Base-by-base conservation (phyloP, 2,113 vertebrate species). In the Lophotis ruficrista region DNA sequence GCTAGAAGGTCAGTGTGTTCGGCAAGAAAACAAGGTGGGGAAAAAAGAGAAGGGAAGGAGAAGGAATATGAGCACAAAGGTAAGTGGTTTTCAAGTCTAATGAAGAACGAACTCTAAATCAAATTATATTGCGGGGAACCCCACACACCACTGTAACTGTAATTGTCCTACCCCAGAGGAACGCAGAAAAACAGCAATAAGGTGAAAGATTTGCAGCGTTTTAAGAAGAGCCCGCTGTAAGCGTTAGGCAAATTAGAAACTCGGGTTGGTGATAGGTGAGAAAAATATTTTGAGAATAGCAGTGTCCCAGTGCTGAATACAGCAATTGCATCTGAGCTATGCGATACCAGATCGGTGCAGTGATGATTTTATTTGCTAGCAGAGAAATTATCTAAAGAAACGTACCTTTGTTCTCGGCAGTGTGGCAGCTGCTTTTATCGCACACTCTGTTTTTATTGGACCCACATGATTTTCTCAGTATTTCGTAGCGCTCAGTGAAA, bases 401-500 rank as follows among this genome's bases (percentile, higher is more conserved):
- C 48, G 0, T 38, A 97, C 97, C 95, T 77, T 54, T 78, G 7
- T 30, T 35, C 90, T 85, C 76, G 16, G 96, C 75, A 41, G 69
- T 61, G 21, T n/a, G 68, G 25, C 41, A 70, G 53, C 8, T 81
- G 54, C 91, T 97, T 87, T 81, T 60, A 10, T 78, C 43, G 15
- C 48, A 30, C 18, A 13, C 14, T 19, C 48, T 62, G 4, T 2
- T 84, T 64, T 50, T 85, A 6, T n/a, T 82, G 38, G 28, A 37
- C 69, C 76, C 88, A 53, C 3, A 3, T 50, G 97, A 89, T 96
- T 90, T 97, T 41, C 95, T 90, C 66, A 99, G 98, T 28, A 99
- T 53, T 57, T 95, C 53, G 0, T 99, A 99, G 54, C 99, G 98
- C 38, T 99, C 98, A 24, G 98, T 31, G 89, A 99, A 99, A 79